Conservation (phyloP, 2,888 invertebrate genomes). For the Seira sanloemensis region DNA sequence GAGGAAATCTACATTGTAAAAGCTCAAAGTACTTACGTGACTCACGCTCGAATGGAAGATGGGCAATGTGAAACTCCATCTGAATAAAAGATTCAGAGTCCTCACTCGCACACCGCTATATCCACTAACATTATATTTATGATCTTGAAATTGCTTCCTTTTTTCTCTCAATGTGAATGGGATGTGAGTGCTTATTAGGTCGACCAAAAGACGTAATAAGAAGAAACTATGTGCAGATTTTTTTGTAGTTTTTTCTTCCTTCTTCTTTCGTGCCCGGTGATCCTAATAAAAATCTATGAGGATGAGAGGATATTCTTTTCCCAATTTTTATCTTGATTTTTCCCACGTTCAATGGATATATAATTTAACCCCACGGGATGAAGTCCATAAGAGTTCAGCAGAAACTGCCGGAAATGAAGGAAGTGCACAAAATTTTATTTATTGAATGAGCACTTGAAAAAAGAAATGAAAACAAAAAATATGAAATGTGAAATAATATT, state of each 20-base stretch:
- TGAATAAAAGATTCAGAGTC: background rate
- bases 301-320: no score
- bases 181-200: background rate
- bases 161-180: background rate
- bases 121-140: slow-evolving; percentile 26
- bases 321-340: slow-evolving; percentile 57
- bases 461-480: background rate
- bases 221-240: no score
- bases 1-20: background rate
- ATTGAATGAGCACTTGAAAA: background rate
- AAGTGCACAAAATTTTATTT: background rate
- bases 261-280: slow-evolving; percentile 19
- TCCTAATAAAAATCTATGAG: slow-evolving; percentile 46
- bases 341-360: slow-evolving; percentile 44
- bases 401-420: background rate
- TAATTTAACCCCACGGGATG: slow-evolving; percentile 53
- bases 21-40: background rate
- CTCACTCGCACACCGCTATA: background rate
- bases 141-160: background rate
- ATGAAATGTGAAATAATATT: background rate
- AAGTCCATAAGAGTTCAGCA: slow-evolving; percentile 9
- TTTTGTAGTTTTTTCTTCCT: slow-evolving; percentile 34
- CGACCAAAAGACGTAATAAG: no score
- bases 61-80: background rate
- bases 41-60: background rate